Conservation (phyloP, 2,888 invertebrate genomes). For the Pollenia angustigena region DNA sequence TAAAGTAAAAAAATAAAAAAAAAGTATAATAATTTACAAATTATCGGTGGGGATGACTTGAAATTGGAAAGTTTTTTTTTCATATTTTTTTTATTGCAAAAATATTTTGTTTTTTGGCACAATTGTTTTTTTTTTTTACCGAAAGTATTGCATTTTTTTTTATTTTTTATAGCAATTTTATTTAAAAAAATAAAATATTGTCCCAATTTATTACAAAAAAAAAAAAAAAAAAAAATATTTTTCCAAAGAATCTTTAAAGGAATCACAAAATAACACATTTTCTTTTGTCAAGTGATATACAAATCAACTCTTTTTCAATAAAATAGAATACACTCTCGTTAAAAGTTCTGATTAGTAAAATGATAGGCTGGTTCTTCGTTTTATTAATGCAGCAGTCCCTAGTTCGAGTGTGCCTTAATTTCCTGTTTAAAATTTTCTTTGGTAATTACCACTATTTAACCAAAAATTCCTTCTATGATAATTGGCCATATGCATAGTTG, state of each 20-base stretch:
- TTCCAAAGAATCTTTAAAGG: slow-evolving; percentile 71
- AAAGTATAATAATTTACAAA: slow-evolving; percentile 59
- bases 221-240: slow-evolving; percentile 35
- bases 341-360: slow-evolving; percentile 31
- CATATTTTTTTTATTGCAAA: slow-evolving; percentile 41
- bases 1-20: slow-evolving; percentile 41
- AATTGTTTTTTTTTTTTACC: slow-evolving; percentile 44
- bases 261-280: slow-evolving; percentile 68
- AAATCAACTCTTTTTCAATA: slow-evolving; percentile 47
- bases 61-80: slow-evolving; percentile 40
- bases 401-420: slow-evolving; percentile 77
- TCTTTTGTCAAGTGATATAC: slow-evolving; percentile 2
- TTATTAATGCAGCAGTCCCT: slow-evolving; percentile 53
- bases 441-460: slow-evolving; percentile 81
- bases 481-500: slow-evolving; percentile 81
- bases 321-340: slow-evolving; percentile 35
- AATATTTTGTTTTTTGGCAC: slow-evolving; percentile 66
- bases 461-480: slow-evolving; percentile 74
- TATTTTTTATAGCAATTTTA: slow-evolving; percentile 28
- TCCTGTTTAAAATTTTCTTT: slow-evolving; percentile 83
- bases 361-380: slow-evolving; percentile 42
- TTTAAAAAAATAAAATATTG: slow-evolving; percentile 60
- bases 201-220: slow-evolving; percentile 42
- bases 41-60: slow-evolving; percentile 73
- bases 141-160: slow-evolving; percentile 35